These are phyloP conservation scores for Scolopax rusticola DNA, from an alignment of 2,797 vertebrate genomes.

Conservation along the genomic window DNA sequence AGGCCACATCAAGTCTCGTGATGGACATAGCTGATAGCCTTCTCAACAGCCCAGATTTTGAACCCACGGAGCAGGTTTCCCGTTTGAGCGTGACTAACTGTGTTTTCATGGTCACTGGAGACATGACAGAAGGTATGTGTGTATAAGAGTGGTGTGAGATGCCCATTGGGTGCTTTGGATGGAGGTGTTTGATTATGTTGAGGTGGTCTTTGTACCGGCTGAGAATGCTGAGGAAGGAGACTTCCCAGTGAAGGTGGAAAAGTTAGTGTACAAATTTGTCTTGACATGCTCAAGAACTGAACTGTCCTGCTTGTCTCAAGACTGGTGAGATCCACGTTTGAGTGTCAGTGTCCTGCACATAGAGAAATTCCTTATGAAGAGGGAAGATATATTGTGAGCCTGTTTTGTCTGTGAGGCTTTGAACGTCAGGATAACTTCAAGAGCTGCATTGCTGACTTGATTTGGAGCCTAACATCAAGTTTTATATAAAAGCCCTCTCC, in stretches of 20 bases:
- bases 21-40: slow-evolving; percentile 91
- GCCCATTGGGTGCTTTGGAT: neutral
- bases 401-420: neutral
- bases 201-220: neutral
- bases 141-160: neutral
- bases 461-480: neutral
- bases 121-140: slow-evolving; percentile 79
- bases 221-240: neutral
- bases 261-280: neutral
- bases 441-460: neutral
- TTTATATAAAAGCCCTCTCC: neutral
- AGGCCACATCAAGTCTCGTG: slow-evolving; percentile 83
- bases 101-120: slow-evolving; percentile 54
- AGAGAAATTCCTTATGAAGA: neutral
- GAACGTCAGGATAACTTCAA: neutral
- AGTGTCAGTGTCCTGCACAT: neutral
- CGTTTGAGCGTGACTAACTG: slow-evolving; percentile 81
- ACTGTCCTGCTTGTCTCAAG: neutral
- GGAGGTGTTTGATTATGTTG: neutral
- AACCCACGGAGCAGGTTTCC: slow-evolving; percentile 76
- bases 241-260: neutral
- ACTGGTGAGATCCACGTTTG: neutral
- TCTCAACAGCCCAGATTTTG: slow-evolving; percentile 87
- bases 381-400: neutral
- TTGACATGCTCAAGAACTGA: neutral